Evolutionary conservation across 1,140 invertebrate genomes (phyloP).

Genomic region (Neotoxoptera formosana): DNA sequence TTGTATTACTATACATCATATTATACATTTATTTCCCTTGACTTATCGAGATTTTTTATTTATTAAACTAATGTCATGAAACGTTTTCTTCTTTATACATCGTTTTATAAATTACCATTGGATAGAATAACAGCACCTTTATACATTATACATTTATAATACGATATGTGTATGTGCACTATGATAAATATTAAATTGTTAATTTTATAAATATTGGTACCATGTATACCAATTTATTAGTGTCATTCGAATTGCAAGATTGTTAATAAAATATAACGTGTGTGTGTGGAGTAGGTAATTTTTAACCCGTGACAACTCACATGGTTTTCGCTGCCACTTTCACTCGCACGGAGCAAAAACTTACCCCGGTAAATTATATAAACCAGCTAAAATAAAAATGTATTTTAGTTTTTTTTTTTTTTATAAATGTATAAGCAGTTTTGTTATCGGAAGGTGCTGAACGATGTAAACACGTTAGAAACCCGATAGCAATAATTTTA

Average conservation of each 20-base stretch:
- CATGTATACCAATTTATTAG: neutral
- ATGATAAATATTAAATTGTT: neutral
- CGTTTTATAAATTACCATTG: neutral
- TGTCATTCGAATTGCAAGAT: neutral
- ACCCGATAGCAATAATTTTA: no score
- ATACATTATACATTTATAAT: neutral
- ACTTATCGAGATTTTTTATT: neutral
- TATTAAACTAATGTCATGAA: neutral
- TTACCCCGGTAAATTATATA: no score
- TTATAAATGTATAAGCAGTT: no score
- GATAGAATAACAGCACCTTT: neutral
- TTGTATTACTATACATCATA: neutral
- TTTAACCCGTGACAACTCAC: neutral
- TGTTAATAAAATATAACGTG: neutral
- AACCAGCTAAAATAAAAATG: no score
- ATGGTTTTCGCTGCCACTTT: no score
- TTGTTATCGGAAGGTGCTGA: no score
- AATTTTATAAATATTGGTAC: neutral
- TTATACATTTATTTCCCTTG: neutral
- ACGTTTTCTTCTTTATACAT: neutral
- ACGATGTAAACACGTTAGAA: no score
- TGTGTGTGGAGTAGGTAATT: neutral
- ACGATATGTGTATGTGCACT: neutral
- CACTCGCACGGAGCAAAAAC: no score
- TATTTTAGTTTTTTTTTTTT: no score